phyloP scores from a whole-genome alignment of 2,888 invertebrate genomes.

The Cheiracanthium punctorium region DNA sequence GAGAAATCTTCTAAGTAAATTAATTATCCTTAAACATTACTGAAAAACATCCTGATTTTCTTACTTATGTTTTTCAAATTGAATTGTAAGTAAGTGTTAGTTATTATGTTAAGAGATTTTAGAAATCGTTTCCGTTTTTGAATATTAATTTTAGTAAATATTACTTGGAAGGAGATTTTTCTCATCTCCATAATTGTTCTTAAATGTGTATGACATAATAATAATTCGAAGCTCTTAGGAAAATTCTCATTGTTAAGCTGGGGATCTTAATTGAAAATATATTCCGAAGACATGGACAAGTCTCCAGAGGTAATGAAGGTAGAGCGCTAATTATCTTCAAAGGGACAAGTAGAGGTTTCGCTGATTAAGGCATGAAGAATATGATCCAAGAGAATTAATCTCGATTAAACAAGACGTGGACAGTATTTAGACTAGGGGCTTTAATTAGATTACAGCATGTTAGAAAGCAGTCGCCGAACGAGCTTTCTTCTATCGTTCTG shows the following conservation, averaged over 20 bases:
- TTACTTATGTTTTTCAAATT: too few relatives aligned
- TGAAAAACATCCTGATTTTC: too few relatives aligned
- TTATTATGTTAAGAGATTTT: too few relatives aligned
- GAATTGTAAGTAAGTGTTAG: too few relatives aligned
- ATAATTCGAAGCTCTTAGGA: not conserved
- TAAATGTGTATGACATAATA: not conserved
- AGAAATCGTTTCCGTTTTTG: too few relatives aligned
- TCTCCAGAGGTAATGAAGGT: constrained; percentile 61
- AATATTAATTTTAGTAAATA: too few relatives aligned
- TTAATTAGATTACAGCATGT: constrained; percentile 60
- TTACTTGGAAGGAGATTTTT: too few relatives aligned
- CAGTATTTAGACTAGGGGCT: constrained; percentile 58
- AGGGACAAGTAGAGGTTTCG: constrained; percentile 68
- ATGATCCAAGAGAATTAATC: constrained; percentile 61
- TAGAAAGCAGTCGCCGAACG: constrained; percentile 45
- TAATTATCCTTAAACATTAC: too few relatives aligned
- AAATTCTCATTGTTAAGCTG: constrained; percentile 41
- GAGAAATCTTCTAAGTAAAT: too few relatives aligned
- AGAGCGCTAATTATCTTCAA: constrained; percentile 67
- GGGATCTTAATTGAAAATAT: constrained; percentile 68
- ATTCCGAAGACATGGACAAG: constrained; percentile 49
- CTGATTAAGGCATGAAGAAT: constrained; percentile 69
- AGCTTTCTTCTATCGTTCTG: too few relatives aligned
- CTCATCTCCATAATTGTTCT: too few relatives aligned
- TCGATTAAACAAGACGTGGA: constrained; percentile 66